phyloP scores from a whole-genome alignment of 2,113 vertebrate genomes.

The Chinchilla lanigera region DNA sequence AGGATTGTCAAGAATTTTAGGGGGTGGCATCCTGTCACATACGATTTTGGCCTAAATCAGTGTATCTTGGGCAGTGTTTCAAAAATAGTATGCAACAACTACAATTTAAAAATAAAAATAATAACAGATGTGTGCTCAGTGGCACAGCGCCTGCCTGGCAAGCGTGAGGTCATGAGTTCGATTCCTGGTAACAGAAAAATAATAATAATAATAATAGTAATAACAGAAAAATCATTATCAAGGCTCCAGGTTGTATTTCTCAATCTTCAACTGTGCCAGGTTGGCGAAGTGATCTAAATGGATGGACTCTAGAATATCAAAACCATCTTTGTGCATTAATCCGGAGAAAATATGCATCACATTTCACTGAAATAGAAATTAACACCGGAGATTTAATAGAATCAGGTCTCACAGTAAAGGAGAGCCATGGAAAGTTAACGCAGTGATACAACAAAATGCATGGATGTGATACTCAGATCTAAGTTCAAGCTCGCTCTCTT shows the following conservation, averaged over 20 bases:
- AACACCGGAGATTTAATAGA: neutral
- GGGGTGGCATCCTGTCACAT: neutral
- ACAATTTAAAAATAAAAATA: neutral
- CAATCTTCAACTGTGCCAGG: neutral
- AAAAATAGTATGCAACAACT: neutral
- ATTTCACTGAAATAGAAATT: neutral
- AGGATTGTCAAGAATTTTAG: neutral
- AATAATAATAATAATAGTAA: neutral
- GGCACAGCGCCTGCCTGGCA: too few relatives aligned
- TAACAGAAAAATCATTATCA: neutral
- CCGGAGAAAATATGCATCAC: neutral
- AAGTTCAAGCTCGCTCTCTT: neutral
- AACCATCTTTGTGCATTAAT: neutral
- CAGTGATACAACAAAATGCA: rapidly evolving
- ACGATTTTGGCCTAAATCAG: neutral
- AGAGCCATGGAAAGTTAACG: neutral
- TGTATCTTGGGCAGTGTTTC: neutral
- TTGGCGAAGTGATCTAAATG: neutral
- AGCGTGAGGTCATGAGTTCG: too few relatives aligned
- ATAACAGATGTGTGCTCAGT: too few relatives aligned
- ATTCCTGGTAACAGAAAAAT: too few relatives aligned
- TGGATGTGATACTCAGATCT: too few relatives aligned
- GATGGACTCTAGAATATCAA: neutral
- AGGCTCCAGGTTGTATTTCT: neutral
- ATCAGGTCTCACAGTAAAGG: neutral